Evolutionary conservation across 2,797 vertebrate genomes (phyloP).

Genomic region (Betta splendens): DNA sequence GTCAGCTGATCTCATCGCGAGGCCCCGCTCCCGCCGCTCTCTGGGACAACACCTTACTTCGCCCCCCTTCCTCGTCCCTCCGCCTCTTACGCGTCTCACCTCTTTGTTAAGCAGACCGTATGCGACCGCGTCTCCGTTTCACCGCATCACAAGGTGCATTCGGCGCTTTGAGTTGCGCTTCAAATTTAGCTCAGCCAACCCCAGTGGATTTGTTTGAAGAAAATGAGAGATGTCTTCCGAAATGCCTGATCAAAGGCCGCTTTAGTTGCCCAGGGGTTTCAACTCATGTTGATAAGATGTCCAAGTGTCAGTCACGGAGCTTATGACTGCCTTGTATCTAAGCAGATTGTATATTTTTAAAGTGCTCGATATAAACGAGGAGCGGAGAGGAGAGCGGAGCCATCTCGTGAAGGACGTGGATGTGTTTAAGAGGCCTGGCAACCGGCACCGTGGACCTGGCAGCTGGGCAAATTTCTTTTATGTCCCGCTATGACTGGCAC

Average conservation of each 20-base stretch:
- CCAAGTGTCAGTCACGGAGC: conserved; percentile 72
- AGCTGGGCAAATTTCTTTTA: conserved; percentile 65
- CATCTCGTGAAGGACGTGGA: conserved; percentile 62
- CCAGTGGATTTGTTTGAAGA: conserved; percentile 74
- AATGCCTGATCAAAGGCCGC: conserved; percentile 74
- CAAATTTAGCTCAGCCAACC: conserved; percentile 68
- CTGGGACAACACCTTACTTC: conserved; percentile 25
- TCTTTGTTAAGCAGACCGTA: conserved; percentile 47
- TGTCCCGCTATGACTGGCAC: conserved; percentile 66
- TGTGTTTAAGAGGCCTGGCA: conserved; percentile 69
- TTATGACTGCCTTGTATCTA: conserved; percentile 67
- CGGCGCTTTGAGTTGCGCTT: conserved; percentile 65
- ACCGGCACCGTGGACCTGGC: conserved; percentile 52
- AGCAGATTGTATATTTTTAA: conserved; percentile 77
- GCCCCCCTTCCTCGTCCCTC: conserved; percentile 9
- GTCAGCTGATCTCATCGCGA: conserved; percentile 66
- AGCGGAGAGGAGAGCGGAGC: conserved; percentile 50
- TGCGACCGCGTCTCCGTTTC: conserved; percentile 43
- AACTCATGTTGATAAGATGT: conserved; percentile 69
- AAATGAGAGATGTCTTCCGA: conserved; percentile 70
- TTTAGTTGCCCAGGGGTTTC: conserved; percentile 68
- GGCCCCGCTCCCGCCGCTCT: conserved; percentile 44
- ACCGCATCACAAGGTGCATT: conserved; percentile 62
- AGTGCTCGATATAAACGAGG: conserved; percentile 58
- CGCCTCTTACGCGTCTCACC: conserved; percentile 33